Percentiles rank a stretch among this genome's conserved stretches.
These are phyloP conservation scores for Kryphioiulus occultus DNA, from an alignment of 2,888 invertebrate genomes.

Conservation along the genomic window DNA sequence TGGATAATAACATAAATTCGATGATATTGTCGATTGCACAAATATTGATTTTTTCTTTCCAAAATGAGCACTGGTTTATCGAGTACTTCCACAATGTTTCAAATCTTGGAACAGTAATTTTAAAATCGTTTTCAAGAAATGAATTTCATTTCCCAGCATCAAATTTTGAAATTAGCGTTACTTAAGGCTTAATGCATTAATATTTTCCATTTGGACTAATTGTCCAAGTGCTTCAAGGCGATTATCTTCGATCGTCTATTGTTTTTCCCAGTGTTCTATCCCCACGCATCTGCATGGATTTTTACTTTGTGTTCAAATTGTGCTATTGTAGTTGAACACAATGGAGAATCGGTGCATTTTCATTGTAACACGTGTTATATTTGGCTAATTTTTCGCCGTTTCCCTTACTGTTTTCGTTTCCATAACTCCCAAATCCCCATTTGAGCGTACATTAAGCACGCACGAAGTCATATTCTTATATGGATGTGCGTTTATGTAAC, in stretches of 20 bases:
- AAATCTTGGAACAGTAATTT: too few relatives aligned
- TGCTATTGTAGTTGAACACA: neutral
- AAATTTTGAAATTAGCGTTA: too few relatives aligned
- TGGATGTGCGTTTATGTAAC: neutral
- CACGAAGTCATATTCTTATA: constrained; percentile 4
- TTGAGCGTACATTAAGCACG: neutral
- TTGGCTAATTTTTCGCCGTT: neutral
- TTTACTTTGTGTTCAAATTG: neutral
- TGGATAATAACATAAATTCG: too few relatives aligned
- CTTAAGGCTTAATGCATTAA: too few relatives aligned
- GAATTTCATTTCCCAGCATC: too few relatives aligned
- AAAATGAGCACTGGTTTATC: too few relatives aligned
- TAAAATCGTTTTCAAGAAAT: too few relatives aligned
- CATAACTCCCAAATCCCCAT: neutral
- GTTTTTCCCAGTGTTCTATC: neutral
- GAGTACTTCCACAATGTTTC: too few relatives aligned
- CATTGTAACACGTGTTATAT: neutral
- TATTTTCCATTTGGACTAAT: neutral
- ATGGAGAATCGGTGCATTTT: neutral
- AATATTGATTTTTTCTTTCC: too few relatives aligned
- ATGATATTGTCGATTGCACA: too few relatives aligned
- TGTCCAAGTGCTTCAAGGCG: too few relatives aligned
- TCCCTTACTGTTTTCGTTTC: neutral
- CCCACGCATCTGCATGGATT: neutral
- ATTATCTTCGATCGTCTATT: too few relatives aligned